Evolutionary conservation across 1,140 invertebrate genomes (phyloP), one percentile per base, ranked within the genome.

Genomic region (Acromyrmex echinatior): DNA sequence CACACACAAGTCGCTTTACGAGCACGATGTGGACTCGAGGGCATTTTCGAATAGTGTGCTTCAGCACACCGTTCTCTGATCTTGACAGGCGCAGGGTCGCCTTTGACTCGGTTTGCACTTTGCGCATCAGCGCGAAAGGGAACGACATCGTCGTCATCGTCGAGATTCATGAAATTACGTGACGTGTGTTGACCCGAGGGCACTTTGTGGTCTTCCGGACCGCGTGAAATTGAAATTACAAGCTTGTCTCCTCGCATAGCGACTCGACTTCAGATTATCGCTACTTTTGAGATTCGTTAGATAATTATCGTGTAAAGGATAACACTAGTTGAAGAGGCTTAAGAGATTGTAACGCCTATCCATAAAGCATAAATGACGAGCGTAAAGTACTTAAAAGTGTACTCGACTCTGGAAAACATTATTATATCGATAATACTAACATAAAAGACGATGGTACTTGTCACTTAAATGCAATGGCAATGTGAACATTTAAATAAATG

Each of bases 211-310:
- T 82, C 80, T 70, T 84, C 58, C 51, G 60, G 81, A 28, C 80
- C 53, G 87, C 86, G 87, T 93, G 87, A 93, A 93, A 93, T 93
- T 93, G 91, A 92, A 92, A 93, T 92, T 89, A 91, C 92, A 91
- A 89, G 80, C 88, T 66, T 49, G 74, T 86, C 70, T 84, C 39
- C n/a, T 58, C 51, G 35, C 2, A 62, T 2, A 74, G 35, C 21
- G 18, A 9, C 63, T 3, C n/a, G 28, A 12, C 21, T 53, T 35
- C 49, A 21, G 31, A 0, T 66, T 71, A 39, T n/a, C n/a, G 78
- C 53, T 51, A 45, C 16, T 58, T 56, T 81, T 35, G 65, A 58
- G 35, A 45, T 68, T 56, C 31, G 16, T 35, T 60, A 60, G 18
- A 25, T 60, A 21, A 39, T 81, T 14, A 39, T 25, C 25, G 35